Evolutionary conservation across 2,888 invertebrate genomes (phyloP), one percentile per base, ranked within the genome.

Genomic region (Zelleria hepariella): DNA sequence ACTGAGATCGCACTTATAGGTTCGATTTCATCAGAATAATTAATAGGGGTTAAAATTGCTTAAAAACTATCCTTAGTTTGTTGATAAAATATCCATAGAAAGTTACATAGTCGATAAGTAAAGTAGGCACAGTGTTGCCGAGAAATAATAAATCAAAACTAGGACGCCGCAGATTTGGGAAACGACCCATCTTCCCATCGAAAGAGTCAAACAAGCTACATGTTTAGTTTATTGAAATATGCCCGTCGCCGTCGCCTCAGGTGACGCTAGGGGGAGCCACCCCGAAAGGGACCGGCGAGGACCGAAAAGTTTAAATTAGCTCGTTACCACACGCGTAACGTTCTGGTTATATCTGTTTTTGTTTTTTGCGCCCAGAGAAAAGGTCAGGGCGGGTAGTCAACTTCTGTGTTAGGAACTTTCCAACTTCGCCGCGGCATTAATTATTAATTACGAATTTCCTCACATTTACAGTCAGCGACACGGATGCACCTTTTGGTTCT

Each of bases 301-400:
- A 74, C 79, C 84, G 82, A 86, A 87, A 87, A 88, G 85, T 87
- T 88, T 88, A 88, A 88, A 88, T 88, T 86, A 88, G 87, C 88
- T 88, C 80, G 88, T 88, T 87, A 87, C 86, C 72, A 83, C 85
- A 82, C 75, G 82, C 80, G 77, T 70, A 74, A 79, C 80, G 74
- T 72, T 77, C 73, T 81, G 77, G 82, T 80, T 82, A 75, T 77
- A 76, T 80, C 69, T 69, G 75, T 72, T 74, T 79, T 80, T 82
- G 84, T 84, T 86, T 87, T 87, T 87, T 86, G 83, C 75, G 64
- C 66, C 32, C 65, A 74, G 73, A 71, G 79, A 78, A 83, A 86
- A 83, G 85, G 86, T 83, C 81, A 78, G 71, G 62, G 64, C 59
- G 60, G 64, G 18, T 55, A 68, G 68, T 69, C n/a, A 82, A 84